phyloP scores from a whole-genome alignment of 2,888 invertebrate genomes.

The Aphrophora alni region DNA sequence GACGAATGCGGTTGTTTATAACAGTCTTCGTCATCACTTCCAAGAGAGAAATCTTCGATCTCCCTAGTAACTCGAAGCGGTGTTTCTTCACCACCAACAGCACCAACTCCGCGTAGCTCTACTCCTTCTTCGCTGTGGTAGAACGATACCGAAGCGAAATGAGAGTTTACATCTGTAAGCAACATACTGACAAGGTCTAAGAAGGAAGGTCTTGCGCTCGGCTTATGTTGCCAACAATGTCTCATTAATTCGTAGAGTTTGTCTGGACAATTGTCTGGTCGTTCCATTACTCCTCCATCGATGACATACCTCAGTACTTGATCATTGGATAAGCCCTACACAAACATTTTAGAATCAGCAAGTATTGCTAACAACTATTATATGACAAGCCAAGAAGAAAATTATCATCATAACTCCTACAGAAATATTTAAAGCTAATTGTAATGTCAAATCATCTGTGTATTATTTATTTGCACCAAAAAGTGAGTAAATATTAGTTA shows the following conservation, averaged over 20 bases:
- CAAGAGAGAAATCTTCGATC: slow-evolving; percentile 53
- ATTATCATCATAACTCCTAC: no score
- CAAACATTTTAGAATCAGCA: neutral
- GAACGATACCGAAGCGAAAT: slow-evolving; percentile 68
- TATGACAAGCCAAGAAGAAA: no score
- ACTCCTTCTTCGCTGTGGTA: slow-evolving; percentile 66
- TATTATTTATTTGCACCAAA: no score
- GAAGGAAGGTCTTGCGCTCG: slow-evolving; percentile 82
- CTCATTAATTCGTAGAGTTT: slow-evolving; percentile 90
- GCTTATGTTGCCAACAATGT: slow-evolving; percentile 89
- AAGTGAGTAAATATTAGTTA: no score
- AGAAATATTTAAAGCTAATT: no score
- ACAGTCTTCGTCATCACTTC: slow-evolving; percentile 49
- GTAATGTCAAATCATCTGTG: no score
- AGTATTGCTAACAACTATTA: no score
- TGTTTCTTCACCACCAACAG: slow-evolving; percentile 49
- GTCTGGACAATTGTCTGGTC: slow-evolving; percentile 95
- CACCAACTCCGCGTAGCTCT: slow-evolving; percentile 55
- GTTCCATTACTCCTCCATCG: slow-evolving; percentile 92
- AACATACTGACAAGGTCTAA: slow-evolving; percentile 79
- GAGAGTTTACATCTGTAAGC: slow-evolving; percentile 65
- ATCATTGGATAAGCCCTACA: slow-evolving; percentile 86
- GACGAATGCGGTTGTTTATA: slow-evolving; percentile 45
- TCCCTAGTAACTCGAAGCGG: slow-evolving; percentile 51
- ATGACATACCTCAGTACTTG: slow-evolving; percentile 90